phyloP scores from a whole-genome alignment of 2,888 invertebrate species.

The Matsumyia berberina region DNA sequence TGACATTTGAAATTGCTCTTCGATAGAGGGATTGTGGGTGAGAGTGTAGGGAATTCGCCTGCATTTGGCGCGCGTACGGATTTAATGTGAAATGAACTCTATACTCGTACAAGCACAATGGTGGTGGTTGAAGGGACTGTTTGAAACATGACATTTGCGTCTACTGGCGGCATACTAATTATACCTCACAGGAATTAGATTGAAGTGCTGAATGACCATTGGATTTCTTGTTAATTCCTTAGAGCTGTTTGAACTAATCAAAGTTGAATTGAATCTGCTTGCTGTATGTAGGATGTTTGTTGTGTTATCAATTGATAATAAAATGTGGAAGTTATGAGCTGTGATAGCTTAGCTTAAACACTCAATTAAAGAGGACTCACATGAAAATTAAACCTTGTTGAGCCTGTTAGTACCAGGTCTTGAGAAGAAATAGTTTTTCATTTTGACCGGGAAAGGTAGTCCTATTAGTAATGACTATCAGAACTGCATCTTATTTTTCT shows the following conservation, averaged over 20 bases:
- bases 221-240: background rate
- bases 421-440: too few species aligned
- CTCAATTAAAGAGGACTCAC: background rate
- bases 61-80: constrained; percentile 63
- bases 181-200: constrained; percentile 71
- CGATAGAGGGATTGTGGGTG: constrained; percentile 25
- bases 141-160: constrained; percentile 66
- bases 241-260: constrained; percentile 57
- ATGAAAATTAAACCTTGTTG: constrained; percentile 10
- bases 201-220: constrained; percentile 9
- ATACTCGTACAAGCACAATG: constrained; percentile 25
- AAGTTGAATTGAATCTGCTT: constrained; percentile 63
- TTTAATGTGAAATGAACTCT: constrained; percentile 62
- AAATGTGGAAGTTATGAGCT: constrained; percentile 7
- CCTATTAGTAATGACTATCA: too few species aligned
- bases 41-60: constrained; percentile 37
- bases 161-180: constrained; percentile 69
- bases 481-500: too few species aligned
- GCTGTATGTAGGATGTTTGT: constrained; percentile 13
- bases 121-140: constrained; percentile 35
- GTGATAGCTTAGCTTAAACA: background rate
- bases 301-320: constrained; percentile 27
- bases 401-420: too few species aligned
- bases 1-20: constrained; percentile 61
- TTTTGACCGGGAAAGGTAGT: too few species aligned